Evolutionary conservation across 2,113 vertebrate genomes (phyloP).

Genomic region (Pseudorhombus dupliciocellatus): DNA sequence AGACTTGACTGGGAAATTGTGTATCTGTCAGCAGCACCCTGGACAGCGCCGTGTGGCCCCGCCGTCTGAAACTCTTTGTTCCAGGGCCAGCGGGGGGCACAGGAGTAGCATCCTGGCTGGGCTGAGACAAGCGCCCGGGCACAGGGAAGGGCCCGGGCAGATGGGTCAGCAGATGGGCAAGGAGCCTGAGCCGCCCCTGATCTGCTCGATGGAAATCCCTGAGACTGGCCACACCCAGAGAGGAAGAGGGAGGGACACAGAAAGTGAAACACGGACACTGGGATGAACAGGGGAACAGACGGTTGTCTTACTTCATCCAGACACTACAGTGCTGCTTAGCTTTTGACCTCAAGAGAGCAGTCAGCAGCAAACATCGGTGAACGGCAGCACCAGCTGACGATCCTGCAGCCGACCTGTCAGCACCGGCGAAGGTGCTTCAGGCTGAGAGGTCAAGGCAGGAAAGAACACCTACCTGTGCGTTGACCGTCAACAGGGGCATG

Average conservation of each 20-base stretch:
- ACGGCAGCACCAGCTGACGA: too few relatives aligned
- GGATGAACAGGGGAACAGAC: conserved; percentile 4
- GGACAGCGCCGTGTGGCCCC: conserved; percentile 75
- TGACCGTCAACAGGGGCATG: conserved; percentile 16
- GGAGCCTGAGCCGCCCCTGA: conserved; percentile 79
- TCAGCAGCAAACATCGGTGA: too few relatives aligned
- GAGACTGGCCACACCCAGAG: conserved; percentile 67
- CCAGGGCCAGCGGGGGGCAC: conserved; percentile 54
- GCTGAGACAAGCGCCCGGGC: conserved; percentile 52
- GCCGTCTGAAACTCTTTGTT: conserved; percentile 74
- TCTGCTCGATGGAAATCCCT: conserved; percentile 76
- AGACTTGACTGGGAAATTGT: conserved; percentile 57
- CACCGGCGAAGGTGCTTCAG: too few relatives aligned
- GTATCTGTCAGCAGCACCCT: conserved; percentile 77
- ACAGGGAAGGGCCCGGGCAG: conserved; percentile 78
- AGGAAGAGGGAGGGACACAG: conserved; percentile 31
- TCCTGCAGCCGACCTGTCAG: too few relatives aligned
- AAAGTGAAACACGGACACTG: conserved; percentile 8
- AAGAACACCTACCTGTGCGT: too few relatives aligned
- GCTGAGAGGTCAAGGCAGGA: too few relatives aligned
- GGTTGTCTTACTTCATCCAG: conserved; percentile 14
- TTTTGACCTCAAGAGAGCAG: conserved; percentile 26
- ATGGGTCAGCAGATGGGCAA: conserved; percentile 93
- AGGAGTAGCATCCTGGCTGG: conserved; percentile 41
- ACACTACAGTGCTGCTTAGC: conserved; percentile 34